phyloP scores from a whole-genome alignment of 2,888 invertebrate genomes.

The Drosophila anomelani region DNA sequence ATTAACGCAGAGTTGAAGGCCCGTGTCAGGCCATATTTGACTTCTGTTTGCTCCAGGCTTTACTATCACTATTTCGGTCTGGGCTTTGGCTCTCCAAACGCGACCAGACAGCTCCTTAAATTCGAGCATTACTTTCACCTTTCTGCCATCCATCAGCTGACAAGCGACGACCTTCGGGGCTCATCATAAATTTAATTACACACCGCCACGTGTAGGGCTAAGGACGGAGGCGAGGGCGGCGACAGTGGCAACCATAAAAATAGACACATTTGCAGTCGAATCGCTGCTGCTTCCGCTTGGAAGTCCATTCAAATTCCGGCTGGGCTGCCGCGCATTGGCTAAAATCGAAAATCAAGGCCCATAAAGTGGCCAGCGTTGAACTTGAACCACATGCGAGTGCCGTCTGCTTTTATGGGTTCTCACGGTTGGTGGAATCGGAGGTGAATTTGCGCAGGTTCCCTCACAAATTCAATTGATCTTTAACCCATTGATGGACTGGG shows the following conservation, averaged over 20 bases:
- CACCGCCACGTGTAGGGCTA: slow-evolving; percentile 29
- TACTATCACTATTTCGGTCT: slow-evolving; percentile 18
- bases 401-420: slow-evolving; percentile 50
- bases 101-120: slow-evolving; percentile 17
- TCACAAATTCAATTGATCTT: slow-evolving; percentile 14
- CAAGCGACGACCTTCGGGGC: slow-evolving; percentile 25
- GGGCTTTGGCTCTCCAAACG: no score
- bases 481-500: slow-evolving; percentile 27
- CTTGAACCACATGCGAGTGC: slow-evolving; percentile 41
- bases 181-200: slow-evolving; percentile 52
- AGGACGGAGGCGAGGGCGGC: neutral
- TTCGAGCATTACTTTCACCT: slow-evolving; percentile 65
- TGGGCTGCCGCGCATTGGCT: slow-evolving; percentile 13
- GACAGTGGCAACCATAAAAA: slow-evolving; percentile 58
- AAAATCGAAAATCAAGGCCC: slow-evolving; percentile 39
- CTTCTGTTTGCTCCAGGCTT: slow-evolving; percentile 12
- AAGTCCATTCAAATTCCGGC: slow-evolving; percentile 57
- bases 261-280: slow-evolving; percentile 59
- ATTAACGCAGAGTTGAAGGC: slow-evolving; percentile 36
- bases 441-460: neutral
- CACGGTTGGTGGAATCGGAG: slow-evolving; percentile 24
- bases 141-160: slow-evolving; percentile 42
- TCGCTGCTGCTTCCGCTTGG: slow-evolving; percentile 21
- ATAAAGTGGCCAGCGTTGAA: slow-evolving; percentile 55
- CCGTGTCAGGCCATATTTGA: slow-evolving; percentile 32